Percentiles rank a stretch among this genome's conserved stretches.
Conservation (phyloP, 2,888 invertebrate species). For the Synergus japonicus region DNA sequence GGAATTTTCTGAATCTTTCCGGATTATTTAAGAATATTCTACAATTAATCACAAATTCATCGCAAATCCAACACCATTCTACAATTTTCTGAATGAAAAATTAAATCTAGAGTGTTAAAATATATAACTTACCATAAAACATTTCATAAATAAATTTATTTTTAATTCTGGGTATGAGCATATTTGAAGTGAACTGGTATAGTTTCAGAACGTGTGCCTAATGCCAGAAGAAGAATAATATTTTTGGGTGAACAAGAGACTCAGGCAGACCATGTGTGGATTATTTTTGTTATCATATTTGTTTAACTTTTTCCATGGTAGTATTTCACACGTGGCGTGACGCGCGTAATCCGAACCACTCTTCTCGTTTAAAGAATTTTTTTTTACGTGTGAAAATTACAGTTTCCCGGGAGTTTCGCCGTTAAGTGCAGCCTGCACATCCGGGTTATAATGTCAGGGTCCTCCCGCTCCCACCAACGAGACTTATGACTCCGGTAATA, state of each 20-base stretch:
- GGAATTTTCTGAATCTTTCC: too few relatives aligned
- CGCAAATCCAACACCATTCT: neutral
- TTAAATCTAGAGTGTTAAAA: neutral
- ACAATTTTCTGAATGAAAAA: neutral
- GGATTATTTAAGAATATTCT: too few relatives aligned
- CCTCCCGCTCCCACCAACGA: slow-evolving; percentile 60
- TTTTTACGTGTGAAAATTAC: slow-evolving; percentile 70
- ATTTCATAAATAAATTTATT: neutral
- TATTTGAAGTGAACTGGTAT: neutral
- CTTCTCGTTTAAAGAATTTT: slow-evolving; percentile 53
- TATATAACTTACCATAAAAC: neutral
- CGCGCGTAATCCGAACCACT: slow-evolving; percentile 52
- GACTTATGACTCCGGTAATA: slow-evolving; percentile 73
- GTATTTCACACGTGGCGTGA: slow-evolving; percentile 65
- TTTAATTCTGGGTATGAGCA: neutral
- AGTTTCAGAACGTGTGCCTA: neutral
- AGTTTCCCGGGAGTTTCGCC: slow-evolving; percentile 74
- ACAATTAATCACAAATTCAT: too few relatives aligned
- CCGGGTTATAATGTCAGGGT: slow-evolving; percentile 71
- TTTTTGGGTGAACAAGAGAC: neutral
- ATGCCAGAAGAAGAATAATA: neutral
- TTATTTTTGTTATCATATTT: slow-evolving; percentile 65
- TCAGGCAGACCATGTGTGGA: neutral
- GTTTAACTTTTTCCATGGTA: slow-evolving; percentile 63
- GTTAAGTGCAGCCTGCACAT: slow-evolving; percentile 76